Percentiles rank a stretch among this genome's conserved stretches.
phyloP scores from a whole-genome alignment of 2,797 vertebrate species.

The Dryobates pubescens region DNA sequence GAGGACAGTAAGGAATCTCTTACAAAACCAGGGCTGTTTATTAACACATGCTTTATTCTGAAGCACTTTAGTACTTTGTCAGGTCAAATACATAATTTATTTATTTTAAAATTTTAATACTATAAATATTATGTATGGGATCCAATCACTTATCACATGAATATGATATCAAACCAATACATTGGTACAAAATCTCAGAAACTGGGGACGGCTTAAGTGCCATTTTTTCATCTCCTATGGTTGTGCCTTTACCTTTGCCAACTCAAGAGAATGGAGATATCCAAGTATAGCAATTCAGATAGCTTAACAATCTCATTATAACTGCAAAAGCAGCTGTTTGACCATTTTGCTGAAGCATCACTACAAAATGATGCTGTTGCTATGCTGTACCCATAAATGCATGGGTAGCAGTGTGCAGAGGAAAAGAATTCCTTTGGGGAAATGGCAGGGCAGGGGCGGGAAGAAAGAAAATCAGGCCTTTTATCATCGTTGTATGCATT shows the following conservation, averaged over 20 bases:
- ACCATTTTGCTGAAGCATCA: neutral
- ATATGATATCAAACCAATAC: neutral
- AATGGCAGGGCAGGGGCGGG: neutral
- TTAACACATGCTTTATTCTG: neutral
- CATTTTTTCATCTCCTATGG: neutral
- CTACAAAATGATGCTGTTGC: neutral
- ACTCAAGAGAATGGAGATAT: neutral
- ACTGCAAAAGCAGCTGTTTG: neutral
- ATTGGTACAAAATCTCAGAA: neutral
- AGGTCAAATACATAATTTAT: neutral
- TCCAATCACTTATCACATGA: neutral
- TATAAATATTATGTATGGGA: neutral
- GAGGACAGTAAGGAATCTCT: neutral
- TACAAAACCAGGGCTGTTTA: neutral
- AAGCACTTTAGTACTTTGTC: neutral
- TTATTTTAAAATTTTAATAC: neutral
- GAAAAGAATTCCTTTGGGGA: neutral
- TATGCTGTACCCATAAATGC: neutral
- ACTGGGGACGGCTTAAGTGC: neutral
- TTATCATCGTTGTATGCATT: rapidly evolving
- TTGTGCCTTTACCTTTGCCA: neutral
- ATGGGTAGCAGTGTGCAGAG: neutral
- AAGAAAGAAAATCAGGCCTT: neutral
- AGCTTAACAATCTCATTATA: neutral
- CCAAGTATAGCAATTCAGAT: neutral